Conservation (phyloP, 1,140 invertebrate genomes). For the Dryas iulia region DNA sequence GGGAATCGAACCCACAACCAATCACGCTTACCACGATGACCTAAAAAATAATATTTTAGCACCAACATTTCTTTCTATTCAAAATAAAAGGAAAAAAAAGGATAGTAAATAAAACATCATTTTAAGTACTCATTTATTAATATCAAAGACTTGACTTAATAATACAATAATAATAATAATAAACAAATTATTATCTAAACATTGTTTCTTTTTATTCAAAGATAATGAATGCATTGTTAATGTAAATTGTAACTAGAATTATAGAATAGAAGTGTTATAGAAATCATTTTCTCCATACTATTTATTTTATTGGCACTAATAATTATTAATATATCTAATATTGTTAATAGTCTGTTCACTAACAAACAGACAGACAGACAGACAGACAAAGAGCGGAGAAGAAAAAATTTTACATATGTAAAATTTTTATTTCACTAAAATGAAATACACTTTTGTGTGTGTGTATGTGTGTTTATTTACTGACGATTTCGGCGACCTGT, state of each 20-base stretch:
- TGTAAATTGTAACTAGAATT: neutral
- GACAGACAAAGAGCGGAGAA: neutral
- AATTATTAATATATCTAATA: neutral
- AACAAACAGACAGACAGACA: too few species aligned
- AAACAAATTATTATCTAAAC: conserved; percentile 20
- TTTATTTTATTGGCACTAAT: conserved; percentile 1
- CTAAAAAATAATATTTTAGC: too few species aligned
- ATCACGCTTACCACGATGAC: too few species aligned
- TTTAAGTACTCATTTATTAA: conserved; percentile 69
- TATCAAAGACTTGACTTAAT: conserved; percentile 63
- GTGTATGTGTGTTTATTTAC: conserved; percentile 39
- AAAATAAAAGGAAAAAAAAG: neutral
- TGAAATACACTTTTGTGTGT: conserved; percentile 12
- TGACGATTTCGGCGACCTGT: conserved; percentile 75
- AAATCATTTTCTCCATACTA: neutral
- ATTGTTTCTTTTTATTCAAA: too few species aligned
- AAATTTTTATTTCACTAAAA: conserved; percentile 33
- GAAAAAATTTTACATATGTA: conserved; percentile 43
- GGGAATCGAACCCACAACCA: too few species aligned
- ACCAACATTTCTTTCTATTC: too few species aligned
- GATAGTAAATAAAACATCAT: conserved; percentile 20
- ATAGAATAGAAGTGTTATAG: neutral
- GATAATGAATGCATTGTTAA: neutral
- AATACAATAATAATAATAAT: conserved; percentile 54
- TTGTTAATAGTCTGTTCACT: too few species aligned